Evolutionary conservation across 2,888 invertebrate genomes (phyloP).

Genomic region (Drosophila prostipennis): DNA sequence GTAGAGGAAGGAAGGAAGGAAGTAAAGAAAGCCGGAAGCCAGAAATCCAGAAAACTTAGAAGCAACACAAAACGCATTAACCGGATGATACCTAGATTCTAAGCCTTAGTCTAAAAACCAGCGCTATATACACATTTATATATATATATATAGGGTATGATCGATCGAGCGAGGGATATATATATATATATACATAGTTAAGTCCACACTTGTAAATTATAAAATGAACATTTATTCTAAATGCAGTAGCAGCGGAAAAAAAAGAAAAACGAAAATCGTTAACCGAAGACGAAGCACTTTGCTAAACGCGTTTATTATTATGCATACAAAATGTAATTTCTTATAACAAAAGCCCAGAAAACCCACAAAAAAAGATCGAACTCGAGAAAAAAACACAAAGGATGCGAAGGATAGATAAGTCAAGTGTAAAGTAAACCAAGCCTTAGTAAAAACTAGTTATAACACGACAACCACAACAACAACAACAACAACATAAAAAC

Average conservation of each 20-base stretch:
- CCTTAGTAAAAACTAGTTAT: conserved; percentile 77
- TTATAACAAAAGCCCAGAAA: conserved; percentile 55
- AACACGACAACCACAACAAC: conserved; percentile 42
- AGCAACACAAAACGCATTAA: conserved; percentile 65
- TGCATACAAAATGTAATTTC: conserved; percentile 59
- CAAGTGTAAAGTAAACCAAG: conserved; percentile 73
- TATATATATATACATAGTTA: conserved; percentile 37
- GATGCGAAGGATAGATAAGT: conserved; percentile 61
- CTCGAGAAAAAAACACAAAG: conserved; percentile 18
- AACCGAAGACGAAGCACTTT: conserved; percentile 27
- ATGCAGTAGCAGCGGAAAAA: conserved; percentile 42
- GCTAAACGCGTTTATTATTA: conserved; percentile 57
- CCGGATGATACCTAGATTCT: conserved; percentile 51
- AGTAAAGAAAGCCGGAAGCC: conserved; percentile 26
- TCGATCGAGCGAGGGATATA: conserved; percentile 19
- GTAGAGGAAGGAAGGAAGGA: not conserved
- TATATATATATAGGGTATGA: conserved; percentile 15
- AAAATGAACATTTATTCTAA: conserved; percentile 52
- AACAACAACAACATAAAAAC: conserved; percentile 8
- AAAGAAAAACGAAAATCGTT: conserved; percentile 14
- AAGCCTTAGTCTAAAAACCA: conserved; percentile 37
- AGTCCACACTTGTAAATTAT: conserved; percentile 59
- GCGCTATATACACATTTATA: conserved; percentile 37
- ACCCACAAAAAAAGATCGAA: conserved; percentile 40
- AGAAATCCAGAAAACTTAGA: conserved; percentile 28